Percentiles rank a stretch among this genome's conserved stretches.
These are phyloP conservation scores for Gymnothorax javanicus DNA, from an alignment of 2,797 vertebrate genomes.

Conservation along the genomic window DNA sequence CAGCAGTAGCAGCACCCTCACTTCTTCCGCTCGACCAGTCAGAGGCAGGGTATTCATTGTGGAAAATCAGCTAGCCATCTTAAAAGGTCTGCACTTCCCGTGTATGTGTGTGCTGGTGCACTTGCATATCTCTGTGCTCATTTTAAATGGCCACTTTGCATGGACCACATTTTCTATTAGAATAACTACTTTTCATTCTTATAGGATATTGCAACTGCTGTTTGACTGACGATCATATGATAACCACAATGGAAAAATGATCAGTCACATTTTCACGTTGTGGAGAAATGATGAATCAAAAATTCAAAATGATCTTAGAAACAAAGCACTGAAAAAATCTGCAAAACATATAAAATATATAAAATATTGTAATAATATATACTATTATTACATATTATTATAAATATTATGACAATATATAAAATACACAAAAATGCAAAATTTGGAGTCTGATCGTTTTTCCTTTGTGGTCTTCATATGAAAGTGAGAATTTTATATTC, in stretches of 20 bases:
- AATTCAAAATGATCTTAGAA: too few relatives aligned
- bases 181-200: background rate
- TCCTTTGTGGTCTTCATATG: background rate
- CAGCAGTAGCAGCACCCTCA: constrained; percentile 29
- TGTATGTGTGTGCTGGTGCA: background rate
- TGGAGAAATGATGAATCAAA: too few relatives aligned
- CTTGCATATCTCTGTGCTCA: background rate
- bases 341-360: too few relatives aligned
- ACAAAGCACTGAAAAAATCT: too few relatives aligned
- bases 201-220: constrained; percentile 21
- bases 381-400: too few relatives aligned
- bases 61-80: constrained; percentile 61
- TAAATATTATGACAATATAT: too few relatives aligned
- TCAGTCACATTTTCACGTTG: too few relatives aligned
- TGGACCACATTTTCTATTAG: background rate
- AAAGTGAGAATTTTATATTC: background rate
- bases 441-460: too few relatives aligned
- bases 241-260: background rate
- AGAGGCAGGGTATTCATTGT: constrained; percentile 62
- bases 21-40: constrained; percentile 18
- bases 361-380: too few relatives aligned
- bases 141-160: background rate
- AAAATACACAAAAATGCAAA: too few relatives aligned
- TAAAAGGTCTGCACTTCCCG: constrained; percentile 60
- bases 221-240: background rate